Base-by-base conservation (phyloP, 2,888 invertebrate species). In the Podabrus alpinus region DNA sequence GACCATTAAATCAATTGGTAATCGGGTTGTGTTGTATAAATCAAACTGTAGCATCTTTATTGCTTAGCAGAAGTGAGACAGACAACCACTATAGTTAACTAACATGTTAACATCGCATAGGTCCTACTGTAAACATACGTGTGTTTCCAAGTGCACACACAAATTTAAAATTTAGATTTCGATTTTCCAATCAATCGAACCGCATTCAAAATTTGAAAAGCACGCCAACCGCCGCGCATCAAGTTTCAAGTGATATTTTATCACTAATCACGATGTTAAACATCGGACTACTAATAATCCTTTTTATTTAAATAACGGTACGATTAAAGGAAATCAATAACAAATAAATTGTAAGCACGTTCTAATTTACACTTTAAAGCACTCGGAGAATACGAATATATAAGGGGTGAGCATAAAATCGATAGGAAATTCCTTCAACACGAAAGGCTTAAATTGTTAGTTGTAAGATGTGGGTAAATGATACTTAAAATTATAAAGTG, bases 1-100 rank as follows among this genome's bases (percentile, higher is more conserved):
- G 61, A 68, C 74, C 68, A 71, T 74, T 74, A 74, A 74, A 74
- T 74, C 74, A 74, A 74, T 74, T 74, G 74, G 45, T 74, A 74
- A 74, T 68, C 45, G 71, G 70, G 70, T 68, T 67, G 71, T 59
- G 59, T 61, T 62, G 74, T 62, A 71, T 74, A 74, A 74, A 74
- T 74, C 74, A 74, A 71, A 71, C 74, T 71, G 74, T 71, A 70
- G 62, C 74, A 64, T 66, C 71, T 59, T 75, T 75, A 75, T 75
- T 75, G 69, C 69, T 61, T 68, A 64, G 64, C 66, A 9, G 25
- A 68, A 64, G 67, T 59, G 59, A 59, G 71, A 64, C 21, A 19
- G 69, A 75, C 68, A 75, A 61, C 68, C 71, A 29, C 71, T 29
- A 68, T 29, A 75, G 71, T 75, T 69, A 75, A 71, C 71, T 62